These are phyloP conservation scores for Scolopax bukidnonensis DNA, from an alignment of 2,797 vertebrate genomes.

Conservation along the genomic window DNA sequence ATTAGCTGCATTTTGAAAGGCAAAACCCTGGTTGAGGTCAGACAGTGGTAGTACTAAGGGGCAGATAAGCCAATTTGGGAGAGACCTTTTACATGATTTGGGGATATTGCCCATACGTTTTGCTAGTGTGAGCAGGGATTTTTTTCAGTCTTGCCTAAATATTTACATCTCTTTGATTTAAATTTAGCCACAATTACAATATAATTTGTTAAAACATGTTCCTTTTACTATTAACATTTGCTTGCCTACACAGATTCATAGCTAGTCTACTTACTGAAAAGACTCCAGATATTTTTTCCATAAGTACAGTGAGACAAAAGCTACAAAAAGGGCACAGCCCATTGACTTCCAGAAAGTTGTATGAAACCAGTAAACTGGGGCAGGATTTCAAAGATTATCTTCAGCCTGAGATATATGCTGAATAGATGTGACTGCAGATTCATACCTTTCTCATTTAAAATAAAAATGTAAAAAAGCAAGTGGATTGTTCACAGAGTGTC, in stretches of 20 bases:
- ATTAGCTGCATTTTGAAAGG: conserved; percentile 3
- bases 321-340: neutral
- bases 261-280: conserved; percentile 26
- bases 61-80: neutral
- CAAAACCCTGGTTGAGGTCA: neutral
- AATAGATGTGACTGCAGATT: neutral
- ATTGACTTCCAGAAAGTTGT: neutral
- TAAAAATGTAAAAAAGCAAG: neutral
- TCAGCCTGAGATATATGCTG: neutral
- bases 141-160: conserved; percentile 42
- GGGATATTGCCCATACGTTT: neutral
- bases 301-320: neutral
- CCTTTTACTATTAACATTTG: conserved; percentile 10
- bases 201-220: neutral
- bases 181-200: conserved; percentile 26
- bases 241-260: conserved; percentile 40
- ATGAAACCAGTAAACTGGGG: neutral
- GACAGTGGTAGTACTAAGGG: neutral
- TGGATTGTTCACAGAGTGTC: neutral
- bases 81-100: neutral
- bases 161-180: conserved; percentile 20
- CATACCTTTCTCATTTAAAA: neutral
- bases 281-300: neutral
- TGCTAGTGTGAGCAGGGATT: neutral
- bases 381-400: neutral